These are phyloP conservation scores for Nilaparvata lugens DNA, from an alignment of 1,140 invertebrate genomes.

Conservation along the genomic window DNA sequence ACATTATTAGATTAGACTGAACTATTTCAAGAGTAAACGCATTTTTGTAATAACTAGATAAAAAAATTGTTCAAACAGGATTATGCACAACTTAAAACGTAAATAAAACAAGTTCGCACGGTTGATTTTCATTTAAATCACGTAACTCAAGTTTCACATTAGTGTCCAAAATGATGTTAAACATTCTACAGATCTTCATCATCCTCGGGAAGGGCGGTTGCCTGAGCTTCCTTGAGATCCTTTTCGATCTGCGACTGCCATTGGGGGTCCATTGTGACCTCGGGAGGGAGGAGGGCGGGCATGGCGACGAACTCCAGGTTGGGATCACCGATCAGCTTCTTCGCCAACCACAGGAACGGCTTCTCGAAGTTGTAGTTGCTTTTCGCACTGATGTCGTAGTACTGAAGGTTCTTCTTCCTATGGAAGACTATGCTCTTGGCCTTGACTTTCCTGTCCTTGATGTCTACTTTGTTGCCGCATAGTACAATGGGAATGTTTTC, in stretches of 20 bases:
- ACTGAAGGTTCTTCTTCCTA: conserved; percentile 99
- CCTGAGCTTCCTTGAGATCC: conserved; percentile 90
- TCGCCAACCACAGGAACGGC: conserved; percentile 96
- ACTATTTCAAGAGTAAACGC: no score
- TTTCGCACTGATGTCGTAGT: conserved; percentile 99
- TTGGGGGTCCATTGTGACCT: conserved; percentile 95
- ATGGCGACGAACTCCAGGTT: conserved; percentile 99
- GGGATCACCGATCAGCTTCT: conserved; percentile 96
- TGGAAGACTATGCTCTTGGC: conserved; percentile 99
- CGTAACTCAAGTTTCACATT: no score
- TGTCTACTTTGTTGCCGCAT: conserved; percentile 96
- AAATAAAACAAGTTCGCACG: no score
- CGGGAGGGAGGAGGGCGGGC: conserved; percentile 95
- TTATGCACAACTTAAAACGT: no score
- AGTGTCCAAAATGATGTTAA: no score
- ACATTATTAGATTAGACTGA: no score
- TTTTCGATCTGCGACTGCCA: conserved; percentile 94
- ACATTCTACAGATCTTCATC: conserved; percentile 77
- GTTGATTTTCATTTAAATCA: no score
- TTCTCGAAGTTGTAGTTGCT: conserved; percentile 99
- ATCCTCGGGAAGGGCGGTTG: conserved; percentile 87
- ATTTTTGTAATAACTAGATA: no score
- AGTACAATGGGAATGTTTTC: conserved; percentile 99
- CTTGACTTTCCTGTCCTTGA: conserved; percentile 99
- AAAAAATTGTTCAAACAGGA: no score